Evolutionary conservation across 2,797 vertebrate genomes (phyloP), one percentile per base, ranked within the genome.

Genomic region (Sebastes elongatus): DNA sequence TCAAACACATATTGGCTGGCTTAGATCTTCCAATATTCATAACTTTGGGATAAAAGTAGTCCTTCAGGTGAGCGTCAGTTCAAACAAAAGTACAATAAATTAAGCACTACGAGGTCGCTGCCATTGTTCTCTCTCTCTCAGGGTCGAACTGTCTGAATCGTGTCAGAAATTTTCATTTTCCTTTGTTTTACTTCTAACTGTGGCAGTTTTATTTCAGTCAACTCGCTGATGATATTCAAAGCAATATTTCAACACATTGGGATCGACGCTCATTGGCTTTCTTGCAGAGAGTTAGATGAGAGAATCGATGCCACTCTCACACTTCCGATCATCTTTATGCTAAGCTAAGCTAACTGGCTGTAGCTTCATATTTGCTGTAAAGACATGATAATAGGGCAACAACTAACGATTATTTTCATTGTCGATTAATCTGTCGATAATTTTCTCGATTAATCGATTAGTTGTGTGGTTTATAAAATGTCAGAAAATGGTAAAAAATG

Each of bases 1-100:
- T 75, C 66, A 64, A 74, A 77, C 30, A 68, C 46, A 64, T 33
- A 62, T 76, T 32, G 11, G 57, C 56, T 79, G 42, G 10, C 35
- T 38, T 72, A 27, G 35, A 52, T 71, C 56, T 57, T 61, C 28
- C 20, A 68, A 28, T 65, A 65, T 65, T 75, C 56, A 61, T 33
- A 20, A 22, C 18, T 63, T 46, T 74, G 33, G 33, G 61, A 7
- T 69, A n/a, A 42, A 66, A 52, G 7, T 22, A 38, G 35, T 65
- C 30, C 62, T 32, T 32, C 27, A 38, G 30, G 62, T 69, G 22
- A 69, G 49, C 55, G 56, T 27, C 7, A 52, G 38, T 46, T 68
- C 33, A n/a, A 65, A 32, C 23, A 65, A 38, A 60, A 57, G 11
- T 53, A 20, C 18, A 38, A 33, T 65, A 14, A 33, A 61, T 72